Evolutionary conservation across 1,140 invertebrate species (phyloP).

Genomic region (Panonychus citri): DNA sequence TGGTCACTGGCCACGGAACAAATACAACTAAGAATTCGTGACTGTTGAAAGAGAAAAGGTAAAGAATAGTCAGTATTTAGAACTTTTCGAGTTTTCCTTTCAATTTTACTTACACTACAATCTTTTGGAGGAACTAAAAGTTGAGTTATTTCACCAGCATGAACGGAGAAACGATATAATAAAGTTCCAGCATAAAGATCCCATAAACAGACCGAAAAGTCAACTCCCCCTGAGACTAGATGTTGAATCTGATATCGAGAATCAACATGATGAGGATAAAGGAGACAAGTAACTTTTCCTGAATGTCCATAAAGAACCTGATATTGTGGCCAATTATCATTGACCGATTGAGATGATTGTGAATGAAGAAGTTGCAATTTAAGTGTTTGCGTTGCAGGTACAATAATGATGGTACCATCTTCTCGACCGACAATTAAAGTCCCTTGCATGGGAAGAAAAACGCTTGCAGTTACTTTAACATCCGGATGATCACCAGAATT

Average conservation of each 20-base stretch:
- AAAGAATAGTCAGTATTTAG: slow-evolving; percentile 31
- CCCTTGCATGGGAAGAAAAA: slow-evolving; percentile 77
- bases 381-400: slow-evolving; percentile 81
- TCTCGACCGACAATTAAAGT: slow-evolving; percentile 76
- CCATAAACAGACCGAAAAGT: slow-evolving; percentile 95
- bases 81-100: no score
- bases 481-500: neutral
- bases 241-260: slow-evolving; percentile 74
- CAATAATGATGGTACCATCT: slow-evolving; percentile 89
- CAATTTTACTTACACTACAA: slow-evolving; percentile 43
- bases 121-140: slow-evolving; percentile 71
- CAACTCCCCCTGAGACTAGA: slow-evolving; percentile 80
- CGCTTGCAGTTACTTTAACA: slow-evolving; percentile 55
- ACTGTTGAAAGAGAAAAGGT: slow-evolving; percentile 20
- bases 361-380: slow-evolving; percentile 56
- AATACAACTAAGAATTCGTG: slow-evolving; percentile 74
- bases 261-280: slow-evolving; percentile 81
- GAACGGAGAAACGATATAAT: slow-evolving; percentile 84
- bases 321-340: slow-evolving; percentile 67
- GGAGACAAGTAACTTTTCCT: slow-evolving; percentile 74
- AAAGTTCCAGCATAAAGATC: slow-evolving; percentile 71
- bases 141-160: slow-evolving; percentile 61
- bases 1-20: slow-evolving; percentile 93
- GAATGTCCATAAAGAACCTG: slow-evolving; percentile 71
- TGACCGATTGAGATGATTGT: slow-evolving; percentile 66